A percentile compares a stretch with the other conserved stretches of the same genome.
Evolutionary conservation across 2,113 vertebrate genomes (phyloP).

Genomic region (Callaeas wilsoni): DNA sequence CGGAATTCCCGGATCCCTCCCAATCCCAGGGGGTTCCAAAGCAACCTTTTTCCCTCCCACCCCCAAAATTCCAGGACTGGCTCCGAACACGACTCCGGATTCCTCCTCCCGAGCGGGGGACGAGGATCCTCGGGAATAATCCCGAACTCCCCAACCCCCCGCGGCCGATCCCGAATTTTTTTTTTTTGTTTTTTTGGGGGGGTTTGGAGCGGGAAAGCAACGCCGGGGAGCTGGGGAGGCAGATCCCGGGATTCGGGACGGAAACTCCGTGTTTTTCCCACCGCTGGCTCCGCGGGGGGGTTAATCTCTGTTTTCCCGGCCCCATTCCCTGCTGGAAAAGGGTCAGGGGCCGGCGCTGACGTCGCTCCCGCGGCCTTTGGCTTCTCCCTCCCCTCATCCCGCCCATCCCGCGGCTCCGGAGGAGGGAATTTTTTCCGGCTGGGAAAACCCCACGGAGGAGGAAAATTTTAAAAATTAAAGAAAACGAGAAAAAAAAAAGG

Average conservation of each 20-base stretch:
- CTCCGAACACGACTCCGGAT: fast-evolving
- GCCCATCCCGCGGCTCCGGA: not conserved
- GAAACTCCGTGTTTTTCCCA: not conserved
- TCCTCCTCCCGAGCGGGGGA: not conserved
- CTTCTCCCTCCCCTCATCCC: not conserved
- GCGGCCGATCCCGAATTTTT: fast-evolving
- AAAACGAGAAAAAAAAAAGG: too few relatives aligned
- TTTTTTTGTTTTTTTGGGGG: too few relatives aligned
- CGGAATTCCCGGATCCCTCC: fast-evolving
- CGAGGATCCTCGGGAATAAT: not conserved
- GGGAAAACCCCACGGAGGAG: not conserved
- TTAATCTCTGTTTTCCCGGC: not conserved
- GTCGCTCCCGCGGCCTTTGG: not conserved
- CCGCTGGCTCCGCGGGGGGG: not conserved
- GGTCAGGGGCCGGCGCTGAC: not conserved
- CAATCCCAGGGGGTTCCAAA: fast-evolving
- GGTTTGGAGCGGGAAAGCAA: fast-evolving
- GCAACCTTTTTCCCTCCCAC: fast-evolving
- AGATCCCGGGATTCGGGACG: not conserved
- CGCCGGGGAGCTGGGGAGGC: fast-evolving
- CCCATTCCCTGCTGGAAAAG: not conserved
- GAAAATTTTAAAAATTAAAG: too few relatives aligned
- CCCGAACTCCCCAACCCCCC: not conserved
- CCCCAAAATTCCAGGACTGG: not conserved
- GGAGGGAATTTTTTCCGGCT: too few relatives aligned